Percentiles rank a stretch among this genome's conserved stretches.
Conservation (phyloP, 2,113 vertebrate species). For the Salvator merianae region DNA sequence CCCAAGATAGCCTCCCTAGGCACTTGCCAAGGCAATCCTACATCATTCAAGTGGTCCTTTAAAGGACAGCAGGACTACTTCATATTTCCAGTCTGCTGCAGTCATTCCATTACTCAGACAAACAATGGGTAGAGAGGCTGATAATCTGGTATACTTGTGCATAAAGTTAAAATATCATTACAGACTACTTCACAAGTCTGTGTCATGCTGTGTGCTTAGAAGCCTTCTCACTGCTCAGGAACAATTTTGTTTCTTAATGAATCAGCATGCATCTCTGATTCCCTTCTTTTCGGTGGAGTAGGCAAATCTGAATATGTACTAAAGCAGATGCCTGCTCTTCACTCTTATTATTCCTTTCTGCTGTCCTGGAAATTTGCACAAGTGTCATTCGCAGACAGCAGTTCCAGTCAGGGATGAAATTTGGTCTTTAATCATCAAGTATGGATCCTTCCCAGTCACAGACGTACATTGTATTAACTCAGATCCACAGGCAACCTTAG, state of each 20-base stretch:
- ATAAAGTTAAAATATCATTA: slow-evolving; percentile 34
- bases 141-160: slow-evolving; percentile 34
- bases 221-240: slow-evolving; percentile 39
- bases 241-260: slow-evolving; percentile 54
- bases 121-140: slow-evolving; percentile 37
- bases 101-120: slow-evolving; percentile 47
- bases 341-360: slow-evolving; percentile 7
- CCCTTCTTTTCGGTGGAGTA: not conserved
- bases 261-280: slow-evolving; percentile 39
- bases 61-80: slow-evolving; percentile 51
- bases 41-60: slow-evolving; percentile 61
- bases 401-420: not conserved
- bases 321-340: slow-evolving; percentile 37
- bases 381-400: not conserved
- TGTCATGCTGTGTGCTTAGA: slow-evolving; percentile 33
- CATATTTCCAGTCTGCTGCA: slow-evolving; percentile 69
- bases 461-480: not conserved
- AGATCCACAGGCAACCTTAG: not conserved
- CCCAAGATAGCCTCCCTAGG: slow-evolving; percentile 56
- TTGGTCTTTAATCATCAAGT: not conserved
- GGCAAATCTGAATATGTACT: slow-evolving; percentile 42
- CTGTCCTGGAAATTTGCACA: not conserved
- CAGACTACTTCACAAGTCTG: not conserved
- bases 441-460: not conserved
- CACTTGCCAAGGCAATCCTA: slow-evolving; percentile 57